Conservation (phyloP, 2,888 invertebrate genomes). For the Conistra vaccinii region DNA sequence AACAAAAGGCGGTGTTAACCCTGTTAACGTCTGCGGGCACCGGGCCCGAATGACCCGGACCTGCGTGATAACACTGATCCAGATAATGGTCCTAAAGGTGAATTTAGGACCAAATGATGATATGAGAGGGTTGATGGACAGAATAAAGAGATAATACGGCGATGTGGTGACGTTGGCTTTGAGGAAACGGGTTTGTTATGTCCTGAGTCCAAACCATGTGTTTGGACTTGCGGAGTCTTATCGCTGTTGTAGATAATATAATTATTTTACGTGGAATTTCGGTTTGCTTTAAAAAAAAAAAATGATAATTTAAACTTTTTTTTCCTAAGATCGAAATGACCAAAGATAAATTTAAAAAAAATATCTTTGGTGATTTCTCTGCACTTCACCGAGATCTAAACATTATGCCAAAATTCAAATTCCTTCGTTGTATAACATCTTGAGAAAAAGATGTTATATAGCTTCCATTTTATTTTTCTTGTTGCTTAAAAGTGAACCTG, state of each 20-base stretch:
- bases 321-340: background rate
- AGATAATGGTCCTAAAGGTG: conserved; percentile 62
- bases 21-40: conserved; percentile 67
- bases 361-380: background rate
- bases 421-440: background rate
- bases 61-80: conserved; percentile 62
- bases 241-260: background rate
- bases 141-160: conserved; percentile 47
- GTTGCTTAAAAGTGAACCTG: no score
- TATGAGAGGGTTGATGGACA: conserved; percentile 53
- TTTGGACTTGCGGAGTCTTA: background rate
- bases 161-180: conserved; percentile 44
- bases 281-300: background rate
- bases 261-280: background rate
- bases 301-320: background rate
- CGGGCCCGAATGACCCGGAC: conserved; percentile 71
- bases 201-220: background rate
- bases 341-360: background rate
- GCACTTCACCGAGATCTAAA: background rate
- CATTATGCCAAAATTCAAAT: background rate
- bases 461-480: background rate
- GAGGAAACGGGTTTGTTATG: background rate
- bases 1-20: conserved; percentile 73
- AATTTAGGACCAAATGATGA: conserved; percentile 54
- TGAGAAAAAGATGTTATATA: background rate